Percentiles rank a stretch among this genome's conserved stretches.
phyloP scores from a whole-genome alignment of 1,140 invertebrate genomes.

The Drosophila kohkoa region DNA sequence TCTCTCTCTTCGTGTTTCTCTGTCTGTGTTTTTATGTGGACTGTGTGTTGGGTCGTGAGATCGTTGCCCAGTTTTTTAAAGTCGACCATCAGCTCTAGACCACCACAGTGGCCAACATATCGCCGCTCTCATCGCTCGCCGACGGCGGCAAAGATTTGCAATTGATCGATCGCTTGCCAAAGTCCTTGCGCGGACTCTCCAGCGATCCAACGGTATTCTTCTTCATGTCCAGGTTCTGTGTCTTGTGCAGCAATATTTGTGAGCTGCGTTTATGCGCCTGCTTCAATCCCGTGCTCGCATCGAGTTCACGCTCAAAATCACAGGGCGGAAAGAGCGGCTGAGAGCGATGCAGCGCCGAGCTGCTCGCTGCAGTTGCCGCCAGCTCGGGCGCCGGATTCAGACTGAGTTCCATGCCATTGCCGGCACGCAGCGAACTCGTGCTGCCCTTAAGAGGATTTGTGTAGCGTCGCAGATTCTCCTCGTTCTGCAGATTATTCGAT shows the following conservation, averaged over 20 bases:
- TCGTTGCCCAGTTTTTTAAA: slow-evolving; percentile 44
- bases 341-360: slow-evolving; percentile 87
- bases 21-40: slow-evolving; percentile 19
- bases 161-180: slow-evolving; percentile 88
- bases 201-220: slow-evolving; percentile 91
- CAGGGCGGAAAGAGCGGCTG: slow-evolving; percentile 87
- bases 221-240: slow-evolving; percentile 90
- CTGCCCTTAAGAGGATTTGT: slow-evolving; percentile 86
- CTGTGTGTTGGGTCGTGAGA: slow-evolving; percentile 57
- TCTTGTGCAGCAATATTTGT: slow-evolving; percentile 89
- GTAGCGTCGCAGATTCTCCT: slow-evolving; percentile 92
- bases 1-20: background rate
- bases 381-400: slow-evolving; percentile 86
- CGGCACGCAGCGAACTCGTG: slow-evolving; percentile 79
- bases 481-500: slow-evolving; percentile 95
- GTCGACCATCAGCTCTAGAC: slow-evolving; percentile 76
- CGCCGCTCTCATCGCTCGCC: slow-evolving; percentile 84
- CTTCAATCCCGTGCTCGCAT: slow-evolving; percentile 67
- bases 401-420: slow-evolving; percentile 85
- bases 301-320: slow-evolving; percentile 82
- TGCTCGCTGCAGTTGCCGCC: slow-evolving; percentile 85
- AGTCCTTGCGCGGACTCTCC: slow-evolving; percentile 91
- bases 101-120: slow-evolving; percentile 86
- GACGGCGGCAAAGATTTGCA: slow-evolving; percentile 85
- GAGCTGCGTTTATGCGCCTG: slow-evolving; percentile 85